phyloP scores from a whole-genome alignment of 2,888 invertebrate species.

The Synergus itoensis region DNA sequence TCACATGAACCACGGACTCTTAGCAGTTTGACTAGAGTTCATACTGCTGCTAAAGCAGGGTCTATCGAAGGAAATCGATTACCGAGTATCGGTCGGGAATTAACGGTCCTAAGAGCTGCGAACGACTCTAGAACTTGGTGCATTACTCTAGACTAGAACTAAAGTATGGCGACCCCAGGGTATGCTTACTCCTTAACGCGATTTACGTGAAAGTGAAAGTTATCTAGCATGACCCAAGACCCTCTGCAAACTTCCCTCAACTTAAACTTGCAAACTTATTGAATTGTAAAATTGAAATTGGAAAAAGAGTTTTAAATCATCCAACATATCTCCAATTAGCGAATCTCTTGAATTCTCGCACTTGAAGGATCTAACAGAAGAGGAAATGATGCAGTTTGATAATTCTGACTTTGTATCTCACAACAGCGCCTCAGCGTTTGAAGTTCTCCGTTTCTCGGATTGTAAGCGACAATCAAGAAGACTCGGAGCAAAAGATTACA shows the following conservation, averaged over 20 bases:
- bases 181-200: conserved; percentile 20
- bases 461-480: conserved; percentile 30
- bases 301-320: not conserved
- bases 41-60: conserved; percentile 49
- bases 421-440: not conserved
- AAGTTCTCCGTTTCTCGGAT: conserved; percentile 3
- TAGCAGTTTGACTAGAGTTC: conserved; percentile 50
- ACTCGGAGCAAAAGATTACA: conserved; percentile 58
- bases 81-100: conserved; percentile 52
- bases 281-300: not conserved
- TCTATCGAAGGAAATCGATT: conserved; percentile 51
- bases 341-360: not conserved
- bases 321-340: not conserved
- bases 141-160: conserved; percentile 46
- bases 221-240: not conserved
- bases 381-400: conserved; percentile 8
- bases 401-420: conserved; percentile 1
- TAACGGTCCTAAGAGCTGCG: conserved; percentile 52
- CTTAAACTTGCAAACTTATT: not conserved
- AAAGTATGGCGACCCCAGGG: conserved; percentile 36
- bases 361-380: not conserved
- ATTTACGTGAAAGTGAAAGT: conserved; percentile 41
- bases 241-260: not conserved
- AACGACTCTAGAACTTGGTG: conserved; percentile 47
- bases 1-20: conserved; percentile 51